phyloP scores from a whole-genome alignment of 1,140 invertebrate species.

The Bacillus rossius region DNA sequence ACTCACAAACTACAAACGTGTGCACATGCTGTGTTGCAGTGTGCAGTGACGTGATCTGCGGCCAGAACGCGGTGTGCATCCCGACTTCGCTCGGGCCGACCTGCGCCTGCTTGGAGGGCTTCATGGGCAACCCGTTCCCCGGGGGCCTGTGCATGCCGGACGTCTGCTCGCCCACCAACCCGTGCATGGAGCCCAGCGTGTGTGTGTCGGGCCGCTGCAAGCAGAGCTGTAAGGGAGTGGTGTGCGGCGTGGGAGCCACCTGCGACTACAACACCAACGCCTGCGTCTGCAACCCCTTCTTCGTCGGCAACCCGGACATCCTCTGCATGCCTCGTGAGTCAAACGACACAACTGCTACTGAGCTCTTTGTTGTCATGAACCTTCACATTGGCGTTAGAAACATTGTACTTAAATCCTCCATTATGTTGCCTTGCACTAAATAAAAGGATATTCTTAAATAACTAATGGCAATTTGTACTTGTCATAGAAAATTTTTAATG shows the following conservation, averaged over 20 bases:
- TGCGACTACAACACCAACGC: constrained; percentile 74
- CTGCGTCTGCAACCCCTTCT: constrained; percentile 81
- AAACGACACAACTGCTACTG: no score
- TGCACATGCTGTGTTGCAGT: no score
- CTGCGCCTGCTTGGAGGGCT: constrained; percentile 80
- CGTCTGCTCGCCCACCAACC: constrained; percentile 66
- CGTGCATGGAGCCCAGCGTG: constrained; percentile 70
- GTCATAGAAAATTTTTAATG: no score
- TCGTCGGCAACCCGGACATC: constrained; percentile 82
- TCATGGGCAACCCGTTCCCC: constrained; percentile 84
- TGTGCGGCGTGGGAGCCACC: constrained; percentile 75
- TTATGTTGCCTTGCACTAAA: no score
- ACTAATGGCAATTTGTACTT: no score
- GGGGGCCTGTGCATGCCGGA: constrained; percentile 76
- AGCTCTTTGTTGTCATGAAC: no score
- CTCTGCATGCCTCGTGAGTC: constrained; percentile 87
- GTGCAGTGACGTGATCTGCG: constrained; percentile 76
- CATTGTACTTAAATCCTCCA: no score
- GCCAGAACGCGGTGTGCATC: constrained; percentile 77
- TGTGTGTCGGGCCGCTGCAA: constrained; percentile 83
- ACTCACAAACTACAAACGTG: no score
- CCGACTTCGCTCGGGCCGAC: constrained; percentile 79
- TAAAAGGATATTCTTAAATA: no score
- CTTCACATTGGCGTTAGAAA: no score
- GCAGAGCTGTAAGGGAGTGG: constrained; percentile 73